A percentile compares a stretch with the other conserved stretches of the same genome.
These are phyloP conservation scores for Python bivittatus DNA, from an alignment of 2,113 vertebrate species.

Conservation along the genomic window DNA sequence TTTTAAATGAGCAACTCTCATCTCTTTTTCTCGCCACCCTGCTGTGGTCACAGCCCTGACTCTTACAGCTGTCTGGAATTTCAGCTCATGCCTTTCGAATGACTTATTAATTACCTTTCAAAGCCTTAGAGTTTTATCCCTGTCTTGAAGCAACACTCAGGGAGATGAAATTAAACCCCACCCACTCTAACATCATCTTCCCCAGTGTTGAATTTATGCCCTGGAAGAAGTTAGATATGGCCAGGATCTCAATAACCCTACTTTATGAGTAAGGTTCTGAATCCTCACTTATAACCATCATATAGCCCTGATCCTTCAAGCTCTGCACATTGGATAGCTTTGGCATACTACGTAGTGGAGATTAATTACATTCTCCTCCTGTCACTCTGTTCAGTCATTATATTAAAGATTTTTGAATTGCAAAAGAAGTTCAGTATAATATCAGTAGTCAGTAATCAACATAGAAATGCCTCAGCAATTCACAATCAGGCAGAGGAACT, in stretches of 20 bases:
- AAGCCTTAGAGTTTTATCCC: not conserved
- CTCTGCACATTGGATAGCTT: no score
- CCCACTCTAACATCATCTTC: not conserved
- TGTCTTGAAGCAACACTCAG: not conserved
- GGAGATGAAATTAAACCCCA: not conserved
- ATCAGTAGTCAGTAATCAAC: not conserved
- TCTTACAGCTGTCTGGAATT: not conserved
- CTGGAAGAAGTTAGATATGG: not conserved
- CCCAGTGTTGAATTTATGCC: not conserved
- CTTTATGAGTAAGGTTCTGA: not conserved
- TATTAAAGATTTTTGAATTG: not conserved
- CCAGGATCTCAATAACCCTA: not conserved
- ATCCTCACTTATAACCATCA: not conserved
- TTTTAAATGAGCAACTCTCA: not conserved
- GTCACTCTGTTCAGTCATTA: not conserved
- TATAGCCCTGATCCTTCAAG: not conserved
- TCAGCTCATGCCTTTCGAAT: not conserved
- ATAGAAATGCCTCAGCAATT: not conserved
- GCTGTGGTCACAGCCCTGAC: not conserved
- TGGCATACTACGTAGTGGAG: not conserved
- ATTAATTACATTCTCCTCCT: not conserved
- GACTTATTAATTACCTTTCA: not conserved
- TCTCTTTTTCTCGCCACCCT: no score
- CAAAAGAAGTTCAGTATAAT: not conserved
- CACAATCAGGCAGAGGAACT: not conserved